phyloP scores from a whole-genome alignment of 2,113 vertebrate genomes.

The Dipodomys merriami region DNA sequence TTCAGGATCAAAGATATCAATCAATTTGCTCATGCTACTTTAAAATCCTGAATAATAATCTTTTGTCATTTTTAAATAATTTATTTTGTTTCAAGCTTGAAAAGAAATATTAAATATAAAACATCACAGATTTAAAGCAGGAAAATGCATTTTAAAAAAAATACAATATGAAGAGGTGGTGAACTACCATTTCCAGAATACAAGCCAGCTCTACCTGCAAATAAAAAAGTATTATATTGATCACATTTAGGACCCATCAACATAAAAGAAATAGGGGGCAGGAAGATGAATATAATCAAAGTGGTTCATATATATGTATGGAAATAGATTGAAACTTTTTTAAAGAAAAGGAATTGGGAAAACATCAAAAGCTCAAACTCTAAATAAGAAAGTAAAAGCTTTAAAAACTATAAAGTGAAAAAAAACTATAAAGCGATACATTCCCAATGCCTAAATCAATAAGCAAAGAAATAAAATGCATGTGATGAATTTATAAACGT shows the following conservation, averaged over 20 bases:
- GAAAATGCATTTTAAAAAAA: conserved; percentile 73
- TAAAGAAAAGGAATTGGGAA: no score
- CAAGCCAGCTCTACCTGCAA: conserved; percentile 50
- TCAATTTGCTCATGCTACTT: conserved; percentile 61
- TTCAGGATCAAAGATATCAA: conserved; percentile 74
- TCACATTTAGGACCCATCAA: not conserved
- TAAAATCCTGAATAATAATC: conserved; percentile 67
- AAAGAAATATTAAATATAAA: conserved; percentile 70
- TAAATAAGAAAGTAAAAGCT: not conserved
- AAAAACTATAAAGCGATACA: conserved; percentile 13
- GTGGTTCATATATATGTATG: no score
- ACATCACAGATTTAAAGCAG: conserved; percentile 73
- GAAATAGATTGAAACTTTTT: no score
- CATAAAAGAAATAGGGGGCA: conserved; percentile 39
- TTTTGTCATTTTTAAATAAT: conserved; percentile 74
- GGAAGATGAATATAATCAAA: not conserved
- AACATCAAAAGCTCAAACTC: not conserved
- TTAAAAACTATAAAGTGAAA: conserved; percentile 18
- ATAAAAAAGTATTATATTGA: not conserved
- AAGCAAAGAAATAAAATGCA: conserved; percentile 19
- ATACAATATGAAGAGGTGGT: conserved; percentile 57
- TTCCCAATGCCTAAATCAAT: conserved; percentile 33
- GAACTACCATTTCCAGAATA: conserved; percentile 61
- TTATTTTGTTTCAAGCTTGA: conserved; percentile 75
- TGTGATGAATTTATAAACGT: conserved; percentile 18